phyloP scores from a whole-genome alignment of 2,888 invertebrate genomes.

The Euplexia lucipara region DNA sequence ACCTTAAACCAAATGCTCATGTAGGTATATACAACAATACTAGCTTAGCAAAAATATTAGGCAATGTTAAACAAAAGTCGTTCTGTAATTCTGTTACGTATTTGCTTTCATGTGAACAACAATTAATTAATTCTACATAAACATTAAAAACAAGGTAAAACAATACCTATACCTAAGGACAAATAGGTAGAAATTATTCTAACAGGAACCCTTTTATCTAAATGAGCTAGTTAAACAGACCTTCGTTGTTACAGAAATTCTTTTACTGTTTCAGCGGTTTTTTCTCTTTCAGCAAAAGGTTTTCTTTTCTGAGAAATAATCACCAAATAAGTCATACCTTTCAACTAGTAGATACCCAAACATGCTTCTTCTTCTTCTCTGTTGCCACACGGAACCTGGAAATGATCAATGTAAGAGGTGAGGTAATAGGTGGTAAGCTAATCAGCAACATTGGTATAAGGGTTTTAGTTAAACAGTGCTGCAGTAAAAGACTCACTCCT shows the following conservation, averaged over 20 bases:
- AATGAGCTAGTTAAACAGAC: conserved; percentile 30
- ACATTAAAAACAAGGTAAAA: conserved; percentile 2
- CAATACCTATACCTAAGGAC: too few species aligned
- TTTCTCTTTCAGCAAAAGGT: not conserved
- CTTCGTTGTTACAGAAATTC: not conserved
- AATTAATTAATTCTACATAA: conserved; percentile 32
- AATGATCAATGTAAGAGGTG: too few species aligned
- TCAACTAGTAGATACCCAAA: too few species aligned
- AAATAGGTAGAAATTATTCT: conserved; percentile 11
- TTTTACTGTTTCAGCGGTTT: not conserved
- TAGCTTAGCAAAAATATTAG: not conserved
- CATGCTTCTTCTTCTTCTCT: not conserved
- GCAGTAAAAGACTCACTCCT: not conserved
- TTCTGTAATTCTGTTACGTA: conserved; percentile 3
- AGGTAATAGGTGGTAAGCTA: not conserved
- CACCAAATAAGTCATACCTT: not conserved
- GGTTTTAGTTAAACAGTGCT: not conserved
- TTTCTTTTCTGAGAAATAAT: not conserved
- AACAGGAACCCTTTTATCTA: conserved; percentile 37
- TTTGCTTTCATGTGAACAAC: conserved; percentile 9
- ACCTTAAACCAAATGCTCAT: too few species aligned
- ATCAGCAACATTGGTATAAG: not conserved
- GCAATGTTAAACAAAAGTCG: too few species aligned
- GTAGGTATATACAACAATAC: not conserved
- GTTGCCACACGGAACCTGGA: not conserved